These are phyloP conservation scores for Sorex araneus DNA, from an alignment of 2,113 vertebrate genomes.

Conservation along the genomic window DNA sequence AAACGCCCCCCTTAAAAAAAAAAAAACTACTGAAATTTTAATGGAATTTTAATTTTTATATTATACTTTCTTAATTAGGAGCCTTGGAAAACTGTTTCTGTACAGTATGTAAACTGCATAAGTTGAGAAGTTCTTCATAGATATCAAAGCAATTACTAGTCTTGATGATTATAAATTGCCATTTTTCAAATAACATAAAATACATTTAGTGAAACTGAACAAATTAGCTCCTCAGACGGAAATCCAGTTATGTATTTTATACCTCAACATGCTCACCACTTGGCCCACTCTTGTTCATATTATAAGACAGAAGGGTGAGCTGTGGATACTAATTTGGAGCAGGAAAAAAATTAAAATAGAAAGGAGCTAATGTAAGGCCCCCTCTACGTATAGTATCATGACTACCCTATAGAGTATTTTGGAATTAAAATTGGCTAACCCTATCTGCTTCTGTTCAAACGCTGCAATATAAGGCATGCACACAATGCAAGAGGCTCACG, in stretches of 20 bases:
- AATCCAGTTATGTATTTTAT: constrained; percentile 17
- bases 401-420: constrained; percentile 11
- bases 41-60: constrained; percentile 26
- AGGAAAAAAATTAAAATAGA: constrained; percentile 18
- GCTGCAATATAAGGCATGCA: constrained; percentile 88
- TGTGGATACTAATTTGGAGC: not conserved
- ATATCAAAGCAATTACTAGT: not conserved
- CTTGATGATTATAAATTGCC: not conserved
- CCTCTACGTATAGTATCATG: constrained; percentile 39
- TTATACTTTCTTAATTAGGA: constrained; percentile 58
- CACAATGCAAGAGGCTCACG: constrained; percentile 87
- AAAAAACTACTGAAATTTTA: constrained; percentile 45
- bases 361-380: constrained; percentile 34
- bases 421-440: constrained; percentile 45
- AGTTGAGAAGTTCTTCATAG: constrained; percentile 48
- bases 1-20: not conserved
- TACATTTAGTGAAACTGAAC: constrained; percentile 65
- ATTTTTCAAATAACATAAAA: constrained; percentile 56
- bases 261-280: constrained; percentile 19
- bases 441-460: constrained; percentile 77
- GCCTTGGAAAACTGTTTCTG: constrained; percentile 42
- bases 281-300: not conserved
- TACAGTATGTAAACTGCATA: not conserved
- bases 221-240: constrained; percentile 54
- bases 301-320: constrained; percentile 10